Percentiles rank a stretch among this genome's conserved stretches.
Conservation (phyloP, 2,797 vertebrate species). For the Prunella strophiata region DNA sequence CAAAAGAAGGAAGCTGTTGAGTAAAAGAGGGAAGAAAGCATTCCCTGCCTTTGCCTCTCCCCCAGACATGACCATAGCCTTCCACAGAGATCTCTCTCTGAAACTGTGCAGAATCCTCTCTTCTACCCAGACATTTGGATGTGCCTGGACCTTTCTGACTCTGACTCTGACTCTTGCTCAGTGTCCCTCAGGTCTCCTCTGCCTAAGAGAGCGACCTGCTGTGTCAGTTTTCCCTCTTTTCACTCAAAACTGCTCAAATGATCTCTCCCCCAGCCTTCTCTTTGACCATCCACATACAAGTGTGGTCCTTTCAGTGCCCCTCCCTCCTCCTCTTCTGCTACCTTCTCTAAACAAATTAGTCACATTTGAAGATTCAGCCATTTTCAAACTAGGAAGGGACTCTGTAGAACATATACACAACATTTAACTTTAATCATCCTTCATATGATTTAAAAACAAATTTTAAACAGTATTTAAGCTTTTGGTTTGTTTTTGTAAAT, state of each 20-base stretch:
- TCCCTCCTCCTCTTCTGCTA: background rate
- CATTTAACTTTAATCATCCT: background rate
- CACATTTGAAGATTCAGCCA: background rate
- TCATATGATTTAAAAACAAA: background rate
- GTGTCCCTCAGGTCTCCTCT: background rate
- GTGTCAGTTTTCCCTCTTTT: background rate
- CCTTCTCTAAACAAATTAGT: background rate
- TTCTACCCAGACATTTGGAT: background rate
- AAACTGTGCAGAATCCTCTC: background rate
- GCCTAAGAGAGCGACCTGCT: background rate
- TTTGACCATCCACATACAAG: background rate
- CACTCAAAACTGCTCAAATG: background rate
- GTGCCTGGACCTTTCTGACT: background rate
- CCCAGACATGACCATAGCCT: background rate
- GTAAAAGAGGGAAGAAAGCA: background rate
- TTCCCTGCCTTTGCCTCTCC: background rate
- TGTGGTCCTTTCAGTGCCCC: background rate
- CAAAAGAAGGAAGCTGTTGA: background rate
- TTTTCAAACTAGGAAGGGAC: background rate
- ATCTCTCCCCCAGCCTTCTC: background rate
- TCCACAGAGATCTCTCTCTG: background rate
- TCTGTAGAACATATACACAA: background rate
- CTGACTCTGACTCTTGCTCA: background rate
- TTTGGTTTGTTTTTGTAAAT: background rate
- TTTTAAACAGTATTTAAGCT: background rate